Percentiles rank a stretch among this genome's conserved stretches.
phyloP scores from a whole-genome alignment of 2,888 invertebrate species.

The Callinectes sapidus region DNA sequence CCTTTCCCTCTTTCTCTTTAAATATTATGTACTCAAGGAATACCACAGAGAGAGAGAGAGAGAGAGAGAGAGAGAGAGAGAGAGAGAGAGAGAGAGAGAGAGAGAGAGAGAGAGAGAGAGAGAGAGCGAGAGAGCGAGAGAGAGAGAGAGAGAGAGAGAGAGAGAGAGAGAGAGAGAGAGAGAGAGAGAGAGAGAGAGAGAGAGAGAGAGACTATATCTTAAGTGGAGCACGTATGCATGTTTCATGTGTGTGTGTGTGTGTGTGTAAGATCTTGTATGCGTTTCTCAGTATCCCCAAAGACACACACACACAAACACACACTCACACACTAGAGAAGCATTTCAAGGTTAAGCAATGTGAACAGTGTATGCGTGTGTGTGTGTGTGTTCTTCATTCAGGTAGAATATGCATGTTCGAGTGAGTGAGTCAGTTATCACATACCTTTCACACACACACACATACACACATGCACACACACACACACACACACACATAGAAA shows the following conservation, averaged over 20 bases:
- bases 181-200: conserved; percentile 37
- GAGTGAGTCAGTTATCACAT: too few species aligned
- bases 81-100: conserved; percentile 37
- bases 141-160: neutral
- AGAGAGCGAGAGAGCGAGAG: conserved; percentile 31
- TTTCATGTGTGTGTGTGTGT: conserved; percentile 3
- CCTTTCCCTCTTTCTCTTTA: neutral
- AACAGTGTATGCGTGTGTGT: too few species aligned
- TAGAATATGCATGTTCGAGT: too few species aligned
- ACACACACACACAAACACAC: neutral
- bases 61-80: conserved; percentile 36
- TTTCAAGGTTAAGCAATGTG: too few species aligned
- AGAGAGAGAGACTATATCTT: neutral
- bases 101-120: conserved; percentile 3
- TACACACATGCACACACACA: neutral
- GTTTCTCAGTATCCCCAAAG: neutral
- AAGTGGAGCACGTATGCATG: too few species aligned
- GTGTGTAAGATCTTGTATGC: neutral
- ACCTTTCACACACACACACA: too few species aligned
- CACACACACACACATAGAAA: too few species aligned
- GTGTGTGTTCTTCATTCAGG: too few species aligned
- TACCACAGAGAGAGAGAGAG: neutral
- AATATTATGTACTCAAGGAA: neutral
- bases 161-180: conserved; percentile 36
- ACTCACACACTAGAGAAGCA: too few species aligned